These are phyloP conservation scores for Cervus canadensis DNA, from an alignment of 2,113 vertebrate species.

Conservation along the genomic window DNA sequence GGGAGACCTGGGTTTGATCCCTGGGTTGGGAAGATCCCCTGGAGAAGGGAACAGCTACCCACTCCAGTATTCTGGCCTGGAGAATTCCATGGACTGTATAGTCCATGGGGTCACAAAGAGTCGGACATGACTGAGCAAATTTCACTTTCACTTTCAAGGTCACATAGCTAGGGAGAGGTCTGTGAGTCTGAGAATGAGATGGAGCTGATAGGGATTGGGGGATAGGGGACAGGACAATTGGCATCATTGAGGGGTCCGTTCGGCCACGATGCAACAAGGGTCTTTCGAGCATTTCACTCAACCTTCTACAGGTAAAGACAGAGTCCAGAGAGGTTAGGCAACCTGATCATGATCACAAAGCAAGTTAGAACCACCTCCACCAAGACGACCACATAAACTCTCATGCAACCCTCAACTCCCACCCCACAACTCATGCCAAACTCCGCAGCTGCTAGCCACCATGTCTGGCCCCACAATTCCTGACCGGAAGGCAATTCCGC, in stretches of 20 bases:
- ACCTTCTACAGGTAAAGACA: neutral
- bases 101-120: neutral
- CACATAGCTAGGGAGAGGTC: neutral
- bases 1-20: neutral
- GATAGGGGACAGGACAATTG: neutral
- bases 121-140: neutral
- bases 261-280: neutral
- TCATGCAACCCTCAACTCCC: neutral
- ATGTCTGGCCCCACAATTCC: neutral
- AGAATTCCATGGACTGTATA: neutral
- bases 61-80: neutral
- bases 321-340: neutral
- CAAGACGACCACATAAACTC: neutral
- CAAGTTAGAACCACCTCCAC: neutral
- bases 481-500: neutral
- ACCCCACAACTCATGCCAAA: neutral
- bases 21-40: neutral
- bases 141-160: neutral
- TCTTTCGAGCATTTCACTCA: neutral
- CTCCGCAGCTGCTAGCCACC: neutral
- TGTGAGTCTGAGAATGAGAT: neutral
- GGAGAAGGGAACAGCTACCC: neutral
- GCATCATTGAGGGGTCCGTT: neutral
- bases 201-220: too few relatives aligned
- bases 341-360: slow-evolving; percentile 13